Evolutionary conservation across 2,113 vertebrate genomes (phyloP), one percentile per base, ranked within the genome.

Genomic region (Triplophysa tibetana): DNA sequence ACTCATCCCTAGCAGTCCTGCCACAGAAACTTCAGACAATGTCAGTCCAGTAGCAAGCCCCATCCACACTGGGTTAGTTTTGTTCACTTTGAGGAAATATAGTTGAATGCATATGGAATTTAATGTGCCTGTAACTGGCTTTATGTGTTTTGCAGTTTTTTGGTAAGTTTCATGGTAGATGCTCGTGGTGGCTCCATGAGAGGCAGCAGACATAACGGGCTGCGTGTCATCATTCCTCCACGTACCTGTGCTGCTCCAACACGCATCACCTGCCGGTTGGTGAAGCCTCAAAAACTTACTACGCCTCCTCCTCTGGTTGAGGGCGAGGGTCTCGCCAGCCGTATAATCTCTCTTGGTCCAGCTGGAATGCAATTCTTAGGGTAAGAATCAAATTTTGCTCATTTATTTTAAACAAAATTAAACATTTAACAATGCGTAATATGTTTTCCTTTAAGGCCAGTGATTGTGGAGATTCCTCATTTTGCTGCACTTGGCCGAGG

Each of bases 91-190:
- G 2, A 11, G 11, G 43, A 45, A 45, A 45, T 12, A 3, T 45
- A 1, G 11, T 45, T 45, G 2, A 45, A 45, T 6, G 8, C 2
- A 45, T 12, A 45, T 45, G 43, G 41, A 45, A 45, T 45, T 45
- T 45, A 12, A 0, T 45, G 43, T 12, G 9, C 43, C 2, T 12
- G 2, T 11, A 45, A 45, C 43, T 45, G 0, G 43, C 11, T 45
- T 45, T 12, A 12, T 45, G 43, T 45, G 2, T 45, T 45, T 45
- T 86, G 26, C 9, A 77, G 19, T 65, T 99, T 99, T 88, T 90
- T 99, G 87, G 98, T 98, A 84, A 98, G 97, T 85, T 99, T 98
- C 88, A 99, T 99, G 98, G 98, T 99, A 33, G 98, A 99, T 0
- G 98, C 98, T 16, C 94, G 98, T 0, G 98, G 98, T 0, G 98